Percentiles rank a stretch among this genome's conserved stretches.
Evolutionary conservation across 2,797 vertebrate species (phyloP).

Genomic region (Falco biarmicus): DNA sequence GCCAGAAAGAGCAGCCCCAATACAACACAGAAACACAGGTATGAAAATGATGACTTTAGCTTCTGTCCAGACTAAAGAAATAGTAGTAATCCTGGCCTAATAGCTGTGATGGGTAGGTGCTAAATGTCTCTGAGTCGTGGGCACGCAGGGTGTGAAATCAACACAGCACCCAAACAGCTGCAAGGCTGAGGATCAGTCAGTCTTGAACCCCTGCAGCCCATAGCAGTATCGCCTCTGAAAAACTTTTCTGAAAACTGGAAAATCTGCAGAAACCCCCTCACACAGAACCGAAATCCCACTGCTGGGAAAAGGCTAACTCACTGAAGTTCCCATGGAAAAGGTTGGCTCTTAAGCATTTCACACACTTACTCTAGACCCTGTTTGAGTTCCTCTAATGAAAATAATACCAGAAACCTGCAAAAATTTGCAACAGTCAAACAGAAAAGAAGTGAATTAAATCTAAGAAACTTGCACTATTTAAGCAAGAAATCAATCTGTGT

Average conservation of each 20-base stretch:
- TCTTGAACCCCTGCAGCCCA: background rate
- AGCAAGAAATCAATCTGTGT: background rate
- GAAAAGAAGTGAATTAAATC: background rate
- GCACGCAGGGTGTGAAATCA: background rate
- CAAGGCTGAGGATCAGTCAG: background rate
- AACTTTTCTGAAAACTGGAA: background rate
- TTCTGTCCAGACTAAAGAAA: background rate
- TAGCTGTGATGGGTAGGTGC: background rate
- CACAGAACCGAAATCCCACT: background rate
- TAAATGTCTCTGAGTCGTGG: background rate
- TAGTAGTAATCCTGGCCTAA: background rate
- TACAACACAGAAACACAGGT: background rate
- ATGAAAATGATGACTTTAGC: background rate
- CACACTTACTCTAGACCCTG: background rate
- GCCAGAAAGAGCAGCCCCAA: background rate
- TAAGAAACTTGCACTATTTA: rapidly evolving
- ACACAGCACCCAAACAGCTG: background rate
- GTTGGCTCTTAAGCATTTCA: background rate
- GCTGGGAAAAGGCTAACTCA: background rate
- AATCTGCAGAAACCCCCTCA: background rate
- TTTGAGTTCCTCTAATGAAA: background rate
- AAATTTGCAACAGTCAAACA: background rate
- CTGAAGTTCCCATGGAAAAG: background rate
- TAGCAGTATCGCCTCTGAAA: background rate
- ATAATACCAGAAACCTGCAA: background rate